Base-by-base conservation (phyloP, 2,797 vertebrate genomes). In the Tangara arthus region DNA sequence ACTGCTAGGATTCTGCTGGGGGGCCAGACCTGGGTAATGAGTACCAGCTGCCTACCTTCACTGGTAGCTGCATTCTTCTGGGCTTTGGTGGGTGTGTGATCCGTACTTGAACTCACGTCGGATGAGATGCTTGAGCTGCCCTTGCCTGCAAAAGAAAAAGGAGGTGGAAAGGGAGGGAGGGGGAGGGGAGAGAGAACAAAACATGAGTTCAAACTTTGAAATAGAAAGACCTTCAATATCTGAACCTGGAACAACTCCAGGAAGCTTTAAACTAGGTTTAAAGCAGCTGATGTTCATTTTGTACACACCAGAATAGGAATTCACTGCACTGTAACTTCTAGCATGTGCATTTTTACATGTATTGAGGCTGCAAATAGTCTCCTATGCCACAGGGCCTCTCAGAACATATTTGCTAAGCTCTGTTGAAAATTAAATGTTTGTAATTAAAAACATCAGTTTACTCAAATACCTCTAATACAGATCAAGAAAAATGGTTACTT, bases 111-210 rank as follows among this genome's bases (percentile, higher is more conserved):
- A 97, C 99, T 99, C 98, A 99, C 98, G 98, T 99, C 99, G 97
- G 99, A 99, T 97, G 99, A 99, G 98, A 99, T 99, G 98, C 99
- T 99, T 98, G 99, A 99, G 98, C 99, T 99, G 97, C 99, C 99
- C 98, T 99, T 99, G 98, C 99, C 99, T 99, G 96, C 82, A 94
- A 95, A 93, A 96, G 92, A 91, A 97, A 94, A 89, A 89, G 55
- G 59, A 95, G 86, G 22, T 32, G 37, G 66, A 89, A 28, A 72
- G n/a, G 26, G 52, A 16, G 81, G 19, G 30, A 50, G 39, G 8
- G 35, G n/a, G 8, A 18, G 11, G 14, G 14, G 22, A 10, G 35
- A 49, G 30, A 63, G 75, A 83, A n/a, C 21, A 91, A 91, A 81
- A 55, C 11, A 4, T 71, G 16, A 96, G 18, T 63, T 66, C 52